A percentile compares a stretch with the other conserved stretches of the same genome.
These are phyloP conservation scores for Plebejus melissa DNA, from an alignment of 2,888 invertebrate genomes.

Conservation along the genomic window DNA sequence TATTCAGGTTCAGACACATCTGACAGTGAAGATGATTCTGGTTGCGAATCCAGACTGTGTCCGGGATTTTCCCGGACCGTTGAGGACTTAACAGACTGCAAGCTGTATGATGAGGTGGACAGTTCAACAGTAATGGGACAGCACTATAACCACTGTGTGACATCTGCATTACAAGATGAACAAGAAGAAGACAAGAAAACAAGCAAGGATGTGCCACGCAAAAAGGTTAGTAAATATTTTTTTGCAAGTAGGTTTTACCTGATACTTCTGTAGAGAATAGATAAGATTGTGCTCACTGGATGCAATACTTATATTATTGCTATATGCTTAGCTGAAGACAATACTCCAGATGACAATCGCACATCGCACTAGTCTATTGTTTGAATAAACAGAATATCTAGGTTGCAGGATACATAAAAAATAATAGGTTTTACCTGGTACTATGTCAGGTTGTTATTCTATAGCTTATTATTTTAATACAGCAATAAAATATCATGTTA, in stretches of 20 bases:
- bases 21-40: constrained; percentile 38
- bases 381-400: no score
- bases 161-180: not conserved
- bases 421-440: no score
- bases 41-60: constrained; percentile 32
- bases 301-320: no score
- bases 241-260: not conserved
- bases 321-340: no score
- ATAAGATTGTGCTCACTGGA: no score
- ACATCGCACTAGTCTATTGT: no score
- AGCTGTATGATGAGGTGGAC: constrained; percentile 60
- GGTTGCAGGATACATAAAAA: no score
- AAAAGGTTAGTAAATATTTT: constrained; percentile 8
- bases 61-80: constrained; percentile 54
- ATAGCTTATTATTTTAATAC: no score
- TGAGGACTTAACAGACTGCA: constrained; percentile 61
- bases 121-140: constrained; percentile 45
- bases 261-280: no score
- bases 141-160: constrained; percentile 31
- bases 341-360: no score
- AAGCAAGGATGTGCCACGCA: not conserved
- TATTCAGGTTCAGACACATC: constrained; percentile 39
- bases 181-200: constrained; percentile 9
- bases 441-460: no score
- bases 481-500: no score